phyloP scores from a whole-genome alignment of 2,888 invertebrate species.

The Pediacus dermestoides region DNA sequence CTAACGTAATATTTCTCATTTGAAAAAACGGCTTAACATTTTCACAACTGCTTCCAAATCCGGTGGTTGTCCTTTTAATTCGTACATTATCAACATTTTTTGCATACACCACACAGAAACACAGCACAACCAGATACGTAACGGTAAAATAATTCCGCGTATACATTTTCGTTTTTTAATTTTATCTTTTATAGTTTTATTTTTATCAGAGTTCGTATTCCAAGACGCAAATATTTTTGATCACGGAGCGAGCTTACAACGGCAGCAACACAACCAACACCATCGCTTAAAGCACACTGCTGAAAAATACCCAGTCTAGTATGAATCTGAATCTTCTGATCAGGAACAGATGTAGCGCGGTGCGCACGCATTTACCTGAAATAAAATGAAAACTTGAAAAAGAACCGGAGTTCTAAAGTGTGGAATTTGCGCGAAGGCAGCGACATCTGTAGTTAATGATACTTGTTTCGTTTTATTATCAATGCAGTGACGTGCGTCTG shows the following conservation, averaged over 20 bases:
- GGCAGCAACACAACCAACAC: conserved; percentile 1
- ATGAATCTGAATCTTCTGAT: neutral
- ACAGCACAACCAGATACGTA: neutral
- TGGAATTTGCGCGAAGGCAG: no score
- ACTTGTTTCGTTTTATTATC: no score
- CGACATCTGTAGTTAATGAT: no score
- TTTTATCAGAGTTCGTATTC: neutral
- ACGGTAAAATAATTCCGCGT: neutral
- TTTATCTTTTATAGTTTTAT: neutral
- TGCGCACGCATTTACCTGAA: conserved; percentile 2
- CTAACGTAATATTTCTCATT: neutral
- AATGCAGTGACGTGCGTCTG: no score
- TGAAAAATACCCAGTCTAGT: neutral
- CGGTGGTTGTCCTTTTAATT: neutral
- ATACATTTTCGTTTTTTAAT: neutral
- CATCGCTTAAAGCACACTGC: neutral
- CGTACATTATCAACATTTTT: neutral
- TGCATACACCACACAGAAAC: neutral
- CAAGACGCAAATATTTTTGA: no score
- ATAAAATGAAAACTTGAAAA: no score
- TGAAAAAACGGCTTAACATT: conserved; percentile 2
- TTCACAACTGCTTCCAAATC: conserved; percentile 2
- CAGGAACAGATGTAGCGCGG: neutral
- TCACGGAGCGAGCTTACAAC: conserved; percentile 1
- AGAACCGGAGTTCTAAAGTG: no score